Conservation (phyloP, 2,113 vertebrate genomes). For the Dasyprocta punctata region DNA sequence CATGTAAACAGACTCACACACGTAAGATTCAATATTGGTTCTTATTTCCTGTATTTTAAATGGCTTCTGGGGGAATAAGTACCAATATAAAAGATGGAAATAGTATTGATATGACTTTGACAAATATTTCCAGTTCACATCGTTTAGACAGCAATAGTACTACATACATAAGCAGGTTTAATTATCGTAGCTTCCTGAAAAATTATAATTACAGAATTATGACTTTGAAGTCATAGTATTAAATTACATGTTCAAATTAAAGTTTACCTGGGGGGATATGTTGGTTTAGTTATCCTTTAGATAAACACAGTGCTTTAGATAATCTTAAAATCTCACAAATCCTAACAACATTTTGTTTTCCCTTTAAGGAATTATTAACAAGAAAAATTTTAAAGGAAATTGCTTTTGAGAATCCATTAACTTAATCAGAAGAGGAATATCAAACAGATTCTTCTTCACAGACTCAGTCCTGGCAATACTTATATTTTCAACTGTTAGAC, state of each 20-base stretch:
- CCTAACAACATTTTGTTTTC: not conserved
- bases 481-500: not conserved
- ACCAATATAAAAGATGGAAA: not conserved
- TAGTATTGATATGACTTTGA: not conserved
- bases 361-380: not conserved
- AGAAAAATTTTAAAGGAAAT: not conserved
- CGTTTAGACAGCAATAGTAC: not conserved
- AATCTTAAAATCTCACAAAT: not conserved
- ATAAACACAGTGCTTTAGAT: not conserved
- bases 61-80: not conserved
- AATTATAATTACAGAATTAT: not conserved
- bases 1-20: not conserved
- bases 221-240: not conserved
- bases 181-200: not conserved
- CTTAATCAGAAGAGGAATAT: rapidly evolving
- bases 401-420: too few relatives aligned
- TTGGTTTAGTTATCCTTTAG: not conserved
- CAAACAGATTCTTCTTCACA: not conserved
- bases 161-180: not conserved
- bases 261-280: not conserved
- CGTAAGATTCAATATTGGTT: not conserved
- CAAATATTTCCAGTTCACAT: not conserved
- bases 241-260: not conserved
- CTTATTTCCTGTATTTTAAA: not conserved
- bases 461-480: not conserved